Conservation (phyloP, 1,140 invertebrate genomes). For the Dreissena polymorpha region DNA sequence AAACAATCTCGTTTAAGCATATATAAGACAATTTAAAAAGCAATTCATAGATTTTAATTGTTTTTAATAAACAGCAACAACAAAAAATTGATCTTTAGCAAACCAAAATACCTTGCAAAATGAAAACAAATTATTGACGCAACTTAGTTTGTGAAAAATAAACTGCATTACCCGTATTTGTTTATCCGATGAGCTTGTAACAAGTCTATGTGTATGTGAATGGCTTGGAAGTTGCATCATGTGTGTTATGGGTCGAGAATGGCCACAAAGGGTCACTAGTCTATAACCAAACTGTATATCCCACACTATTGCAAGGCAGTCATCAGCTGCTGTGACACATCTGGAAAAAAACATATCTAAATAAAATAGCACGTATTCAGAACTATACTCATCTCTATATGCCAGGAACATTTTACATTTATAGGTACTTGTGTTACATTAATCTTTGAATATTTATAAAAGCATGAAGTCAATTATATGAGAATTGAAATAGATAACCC, state of each 20-base stretch:
- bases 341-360: conserved; percentile 1
- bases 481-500: too few relatives aligned
- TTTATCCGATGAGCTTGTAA: conserved; percentile 53
- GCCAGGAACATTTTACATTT: neutral
- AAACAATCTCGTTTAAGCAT: neutral
- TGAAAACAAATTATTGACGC: too few relatives aligned
- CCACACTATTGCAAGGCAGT: conserved; percentile 47
- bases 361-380: too few relatives aligned
- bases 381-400: neutral
- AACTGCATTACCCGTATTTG: conserved; percentile 43
- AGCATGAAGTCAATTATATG: too few relatives aligned
- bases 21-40: too few relatives aligned
- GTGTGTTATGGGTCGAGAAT: conserved; percentile 42
- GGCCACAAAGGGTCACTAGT: conserved; percentile 44
- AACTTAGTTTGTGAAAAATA: neutral
- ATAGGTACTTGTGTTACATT: neutral
- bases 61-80: too few relatives aligned
- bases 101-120: too few relatives aligned
- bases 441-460: too few relatives aligned
- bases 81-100: too few relatives aligned
- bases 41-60: too few relatives aligned
- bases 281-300: conserved; percentile 49
- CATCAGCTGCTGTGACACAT: conserved; percentile 53
- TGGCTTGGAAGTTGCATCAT: conserved; percentile 14
- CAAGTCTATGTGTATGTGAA: conserved; percentile 1